Conservation (phyloP, 2,888 invertebrate genomes). For the Penaeus monodon region DNA sequence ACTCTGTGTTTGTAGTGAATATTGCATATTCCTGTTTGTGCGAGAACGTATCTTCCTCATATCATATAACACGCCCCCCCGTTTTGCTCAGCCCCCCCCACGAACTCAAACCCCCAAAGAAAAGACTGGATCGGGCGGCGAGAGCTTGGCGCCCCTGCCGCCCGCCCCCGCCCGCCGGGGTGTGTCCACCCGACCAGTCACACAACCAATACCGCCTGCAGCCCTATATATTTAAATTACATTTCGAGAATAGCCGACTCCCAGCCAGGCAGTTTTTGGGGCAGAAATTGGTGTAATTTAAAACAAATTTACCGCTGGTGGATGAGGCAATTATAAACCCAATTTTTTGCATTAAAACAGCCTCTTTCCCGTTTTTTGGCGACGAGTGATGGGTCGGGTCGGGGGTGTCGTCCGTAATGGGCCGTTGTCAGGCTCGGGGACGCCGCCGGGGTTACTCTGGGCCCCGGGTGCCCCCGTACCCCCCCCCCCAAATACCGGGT, state of each 20-base stretch:
- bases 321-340: slow-evolving; percentile 48
- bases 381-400: background rate
- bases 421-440: background rate
- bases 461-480: background rate
- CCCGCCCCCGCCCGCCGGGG: background rate
- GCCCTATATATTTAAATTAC: slow-evolving; percentile 36
- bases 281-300: slow-evolving; percentile 49
- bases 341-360: slow-evolving; percentile 39
- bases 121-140: background rate
- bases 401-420: background rate
- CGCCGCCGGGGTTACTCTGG: background rate
- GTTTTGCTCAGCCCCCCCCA: no score
- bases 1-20: background rate
- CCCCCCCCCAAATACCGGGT: background rate
- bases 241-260: slow-evolving; percentile 22
- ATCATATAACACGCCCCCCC: no score
- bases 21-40: no score
- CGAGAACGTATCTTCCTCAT: no score
- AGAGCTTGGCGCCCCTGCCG: background rate
- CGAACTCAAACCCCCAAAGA: no score
- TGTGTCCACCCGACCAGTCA: slow-evolving; percentile 24
- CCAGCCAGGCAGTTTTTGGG: slow-evolving; percentile 17
- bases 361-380: slow-evolving; percentile 20
- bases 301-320: slow-evolving; percentile 35
- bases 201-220: slow-evolving; percentile 14